Base-by-base conservation (phyloP, 2,888 invertebrate genomes). In the Geotrupes spiniger region DNA sequence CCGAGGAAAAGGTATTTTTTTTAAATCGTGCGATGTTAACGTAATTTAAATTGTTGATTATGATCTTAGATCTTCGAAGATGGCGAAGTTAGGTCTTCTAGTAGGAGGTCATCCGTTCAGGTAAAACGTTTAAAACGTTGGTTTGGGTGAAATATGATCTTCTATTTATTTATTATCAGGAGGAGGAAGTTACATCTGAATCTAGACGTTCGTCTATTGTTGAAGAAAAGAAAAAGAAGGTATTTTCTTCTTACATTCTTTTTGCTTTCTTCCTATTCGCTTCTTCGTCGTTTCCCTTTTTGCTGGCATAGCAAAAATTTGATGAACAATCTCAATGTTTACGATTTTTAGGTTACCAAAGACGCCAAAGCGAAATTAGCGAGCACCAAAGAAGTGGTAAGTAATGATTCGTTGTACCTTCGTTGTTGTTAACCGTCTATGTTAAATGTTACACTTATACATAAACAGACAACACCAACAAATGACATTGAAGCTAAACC, bases 111-210 rank as follows among this genome's bases (percentile, higher is more conserved):
- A 49, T 74, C 74, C 26, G 54, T 73, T 45, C 62, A 71, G 62
- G 68, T 69, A 60, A 28, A 46, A 12, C 37, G 6, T 21, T 21
- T 21, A 21, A 3, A 6, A 3, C 21, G 6, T 21, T 21, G 21
- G 6, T 21, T 21, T 21, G 4, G 21, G 1, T 17, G 21, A 39
- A 39, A 11, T 43, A 14, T 40, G 15, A 33, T 45, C 16, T 39
- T 42, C 26, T 17, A 16, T 43, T 10, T 42, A 39, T 10, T 53
- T 53, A 15, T 42, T 56, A 46, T 48, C 52, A 69, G 69, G 59
- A 76, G 55, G 76, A 77, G 61, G 75, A 77, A 64, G 62, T 66
- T 29, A 75, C 64, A 54, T 66, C 71, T 42, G 76, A 78, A 58
- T 76, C 76, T 54, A 73, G 73, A 54, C 70, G 75, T 39, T 74